Percentiles rank a stretch among this genome's conserved stretches.
Evolutionary conservation across 2,888 invertebrate species (phyloP).

Genomic region (Cosmia pyralina): DNA sequence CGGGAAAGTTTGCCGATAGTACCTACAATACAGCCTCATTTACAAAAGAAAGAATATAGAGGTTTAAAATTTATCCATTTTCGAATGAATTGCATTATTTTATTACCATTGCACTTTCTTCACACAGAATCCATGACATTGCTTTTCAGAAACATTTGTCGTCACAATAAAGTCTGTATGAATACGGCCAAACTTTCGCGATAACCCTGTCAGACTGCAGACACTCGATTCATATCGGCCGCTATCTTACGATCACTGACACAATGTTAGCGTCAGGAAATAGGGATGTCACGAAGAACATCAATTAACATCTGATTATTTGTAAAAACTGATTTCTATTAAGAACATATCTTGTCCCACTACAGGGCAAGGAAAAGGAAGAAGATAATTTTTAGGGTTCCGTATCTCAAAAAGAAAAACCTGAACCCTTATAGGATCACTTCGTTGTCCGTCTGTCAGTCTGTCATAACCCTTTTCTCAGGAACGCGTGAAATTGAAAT

Average conservation of each 20-base stretch:
- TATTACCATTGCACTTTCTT: conserved; percentile 22
- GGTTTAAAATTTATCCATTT: background rate
- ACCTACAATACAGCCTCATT: no score
- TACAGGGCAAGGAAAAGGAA: no score
- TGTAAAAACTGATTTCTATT: no score
- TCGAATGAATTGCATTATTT: conserved; percentile 28
- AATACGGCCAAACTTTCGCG: conserved; percentile 28
- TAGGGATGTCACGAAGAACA: conserved; percentile 35
- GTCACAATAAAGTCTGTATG: conserved; percentile 30
- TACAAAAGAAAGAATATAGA: background rate
- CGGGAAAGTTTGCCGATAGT: no score
- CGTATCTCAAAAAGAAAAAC: no score
- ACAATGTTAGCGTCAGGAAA: conserved; percentile 41
- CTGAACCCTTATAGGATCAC: no score
- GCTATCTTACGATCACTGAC: conserved; percentile 48
- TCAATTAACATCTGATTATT: no score
- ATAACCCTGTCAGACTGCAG: conserved; percentile 37
- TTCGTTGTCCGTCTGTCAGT: no score
- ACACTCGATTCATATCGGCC: conserved; percentile 46
- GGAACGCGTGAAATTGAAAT: no score
- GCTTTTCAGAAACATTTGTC: conserved; percentile 25
- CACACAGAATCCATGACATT: conserved; percentile 1
- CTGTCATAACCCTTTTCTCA: no score
- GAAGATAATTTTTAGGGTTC: no score
- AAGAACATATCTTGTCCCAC: no score